phyloP scores from a whole-genome alignment of 1,140 invertebrate genomes.

The Drosophila saltans region DNA sequence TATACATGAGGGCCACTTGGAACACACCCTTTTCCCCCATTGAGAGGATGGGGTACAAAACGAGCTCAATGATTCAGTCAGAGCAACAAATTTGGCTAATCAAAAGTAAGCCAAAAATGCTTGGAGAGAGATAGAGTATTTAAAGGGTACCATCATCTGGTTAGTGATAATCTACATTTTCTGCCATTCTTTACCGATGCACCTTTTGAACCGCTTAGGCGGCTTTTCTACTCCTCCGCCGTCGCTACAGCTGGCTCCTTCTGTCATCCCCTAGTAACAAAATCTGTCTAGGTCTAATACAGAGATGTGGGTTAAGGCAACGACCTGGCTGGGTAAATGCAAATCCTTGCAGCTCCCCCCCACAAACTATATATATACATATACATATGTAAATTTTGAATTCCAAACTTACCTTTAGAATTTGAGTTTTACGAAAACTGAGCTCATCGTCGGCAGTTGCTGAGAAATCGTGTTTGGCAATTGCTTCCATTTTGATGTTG shows the following conservation, averaged over 20 bases:
- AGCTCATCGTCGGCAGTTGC: slow-evolving; percentile 99
- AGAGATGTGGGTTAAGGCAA: slow-evolving; percentile 56
- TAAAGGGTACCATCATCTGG: slow-evolving; percentile 3
- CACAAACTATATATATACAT: background rate
- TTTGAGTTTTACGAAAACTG: slow-evolving; percentile 96
- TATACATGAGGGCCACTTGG: too few species aligned
- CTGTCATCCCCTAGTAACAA: slow-evolving; percentile 21
- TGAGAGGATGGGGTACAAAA: too few species aligned
- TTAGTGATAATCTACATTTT: slow-evolving; percentile 31
- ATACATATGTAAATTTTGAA: slow-evolving; percentile 31
- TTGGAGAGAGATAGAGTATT: slow-evolving; percentile 6
- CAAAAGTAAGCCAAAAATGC: too few species aligned
- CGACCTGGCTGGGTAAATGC: slow-evolving; percentile 42
- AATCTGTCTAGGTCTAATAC: slow-evolving; percentile 32
- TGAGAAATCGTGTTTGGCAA: slow-evolving; percentile 99
- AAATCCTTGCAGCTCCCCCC: slow-evolving; percentile 14
- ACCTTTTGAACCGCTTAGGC: slow-evolving; percentile 47
- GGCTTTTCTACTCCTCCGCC: slow-evolving; percentile 10
- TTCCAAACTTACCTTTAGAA: slow-evolving; percentile 92
- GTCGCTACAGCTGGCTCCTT: background rate
- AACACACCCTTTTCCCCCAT: too few species aligned
- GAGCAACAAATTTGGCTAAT: too few species aligned
- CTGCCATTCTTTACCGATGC: slow-evolving; percentile 4
- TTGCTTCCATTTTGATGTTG: slow-evolving; percentile 93
- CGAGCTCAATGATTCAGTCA: too few species aligned